Base-by-base conservation (phyloP, 2,888 invertebrate species). In the Teleiodes luculella region DNA sequence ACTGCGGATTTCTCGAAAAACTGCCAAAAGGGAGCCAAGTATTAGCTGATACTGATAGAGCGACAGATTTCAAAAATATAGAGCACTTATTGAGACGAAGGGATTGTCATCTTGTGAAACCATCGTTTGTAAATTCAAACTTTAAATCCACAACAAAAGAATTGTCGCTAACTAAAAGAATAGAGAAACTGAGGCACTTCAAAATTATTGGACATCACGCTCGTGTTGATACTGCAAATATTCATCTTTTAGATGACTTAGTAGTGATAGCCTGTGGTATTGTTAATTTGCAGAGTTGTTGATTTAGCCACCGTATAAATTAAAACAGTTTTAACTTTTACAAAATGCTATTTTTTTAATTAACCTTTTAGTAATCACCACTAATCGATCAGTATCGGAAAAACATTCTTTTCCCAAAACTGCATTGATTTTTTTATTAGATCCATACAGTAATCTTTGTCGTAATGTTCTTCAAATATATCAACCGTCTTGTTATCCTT, bases 101-200 rank as follows among this genome's bases (percentile, higher is more conserved):
- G n/a, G n/a, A n/a, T n/a, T n/a, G n/a, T n/a, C n/a, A n/a, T n/a
- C n/a, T n/a, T n/a, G n/a, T n/a, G n/a, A n/a, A n/a, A n/a, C n/a
- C n/a, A n/a, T n/a, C n/a, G n/a, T n/a, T n/a, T n/a, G n/a, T n/a
- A n/a, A n/a, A n/a, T n/a, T n/a, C n/a, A n/a, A n/a, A n/a, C n/a
- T n/a, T n/a, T n/a, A n/a, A n/a, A n/a, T n/a, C n/a, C n/a, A n/a
- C n/a, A n/a, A n/a, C n/a, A n/a, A n/a, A n/a, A n/a, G n/a, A n/a
- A n/a, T n/a, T n/a, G n/a, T n/a, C n/a, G n/a, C n/a, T n/a, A n/a
- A n/a, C n/a, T n/a, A n/a, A n/a, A n/a, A n/a, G 31, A 57, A 61
- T 64, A 24, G 55, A 58, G 10, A 18, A 51, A 24, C 30, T 63
- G 6, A 46, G 61, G 35, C 30, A 47, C 8, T 63, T 58, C 51